Percentiles rank a stretch among this genome's conserved stretches.
phyloP scores from a whole-genome alignment of 2,797 vertebrate species.

The Trachops cirrhosus region DNA sequence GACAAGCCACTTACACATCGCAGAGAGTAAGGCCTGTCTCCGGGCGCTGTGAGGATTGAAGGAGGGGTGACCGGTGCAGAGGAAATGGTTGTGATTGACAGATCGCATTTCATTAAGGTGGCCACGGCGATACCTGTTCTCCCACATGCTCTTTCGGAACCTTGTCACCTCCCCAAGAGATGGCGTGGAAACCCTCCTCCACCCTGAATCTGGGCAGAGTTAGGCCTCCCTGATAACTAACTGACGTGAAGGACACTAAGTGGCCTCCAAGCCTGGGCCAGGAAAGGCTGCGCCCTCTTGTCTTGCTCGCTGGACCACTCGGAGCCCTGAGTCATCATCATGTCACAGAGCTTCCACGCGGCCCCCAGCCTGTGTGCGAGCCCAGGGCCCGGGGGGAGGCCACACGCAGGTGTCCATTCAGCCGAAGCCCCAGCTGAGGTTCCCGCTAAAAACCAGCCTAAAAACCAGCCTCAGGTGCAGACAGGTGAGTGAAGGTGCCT shows the following conservation, averaged over 20 bases:
- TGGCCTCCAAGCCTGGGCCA: not conserved
- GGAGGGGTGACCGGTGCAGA: not conserved
- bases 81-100: not conserved
- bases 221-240: not conserved
- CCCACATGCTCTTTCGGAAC: not conserved
- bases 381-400: not conserved
- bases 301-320: not conserved
- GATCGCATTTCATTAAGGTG: not conserved
- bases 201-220: not conserved
- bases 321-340: fast-evolving
- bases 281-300: not conserved
- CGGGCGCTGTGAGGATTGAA: not conserved
- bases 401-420: fast-evolving
- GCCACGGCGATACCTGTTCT: too few species aligned
- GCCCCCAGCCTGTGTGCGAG: not conserved
- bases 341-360: not conserved
- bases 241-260: not conserved
- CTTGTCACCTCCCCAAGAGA: not conserved
- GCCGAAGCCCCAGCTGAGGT: not conserved
- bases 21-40: not conserved
- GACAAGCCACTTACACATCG: not conserved
- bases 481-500: not conserved
- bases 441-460: not conserved
- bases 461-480: not conserved
- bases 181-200: not conserved